Conservation (phyloP, 1,140 invertebrate species). For the Aphelenchoides avenae region DNA sequence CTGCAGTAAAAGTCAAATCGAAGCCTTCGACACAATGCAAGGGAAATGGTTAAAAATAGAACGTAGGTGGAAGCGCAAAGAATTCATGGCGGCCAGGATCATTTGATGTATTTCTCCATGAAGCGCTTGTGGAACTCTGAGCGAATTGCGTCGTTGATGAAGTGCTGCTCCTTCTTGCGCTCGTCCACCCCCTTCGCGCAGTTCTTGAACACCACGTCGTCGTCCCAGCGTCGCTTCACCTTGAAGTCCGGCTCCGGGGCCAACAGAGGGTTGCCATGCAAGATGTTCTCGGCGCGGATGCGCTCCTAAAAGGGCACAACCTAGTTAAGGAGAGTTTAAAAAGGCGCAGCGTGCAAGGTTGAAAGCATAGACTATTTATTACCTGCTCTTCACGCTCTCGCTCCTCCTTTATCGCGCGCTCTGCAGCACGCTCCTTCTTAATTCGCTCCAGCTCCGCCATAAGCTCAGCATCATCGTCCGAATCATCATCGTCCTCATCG, state of each 20-base stretch:
- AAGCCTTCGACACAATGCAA: too few species aligned
- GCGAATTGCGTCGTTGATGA: conserved; percentile 94
- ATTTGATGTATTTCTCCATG: conserved; percentile 59
- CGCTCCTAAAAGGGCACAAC: conserved; percentile 76
- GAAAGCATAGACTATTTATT: conserved; percentile 3
- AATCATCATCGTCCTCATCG: conserved; percentile 69
- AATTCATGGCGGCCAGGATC: too few species aligned
- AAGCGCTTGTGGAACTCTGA: conserved; percentile 86
- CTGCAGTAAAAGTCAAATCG: too few species aligned
- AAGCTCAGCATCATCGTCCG: conserved; percentile 87
- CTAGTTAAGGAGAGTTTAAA: too few species aligned
- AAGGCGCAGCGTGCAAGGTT: conserved; percentile 3
- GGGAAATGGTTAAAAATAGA: too few species aligned
- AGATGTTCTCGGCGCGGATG: conserved; percentile 94
- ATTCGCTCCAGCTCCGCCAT: conserved; percentile 90
- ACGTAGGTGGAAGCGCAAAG: too few species aligned
- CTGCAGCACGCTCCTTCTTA: conserved; percentile 85
- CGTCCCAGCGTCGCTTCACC: conserved; percentile 90
- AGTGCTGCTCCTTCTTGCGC: conserved; percentile 74
- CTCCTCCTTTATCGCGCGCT: conserved; percentile 71
- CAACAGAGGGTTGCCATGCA: conserved; percentile 91
- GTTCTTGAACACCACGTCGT: conserved; percentile 99
- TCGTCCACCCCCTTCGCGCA: conserved; percentile 91
- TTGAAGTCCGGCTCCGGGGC: conserved; percentile 81
- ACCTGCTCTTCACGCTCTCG: conserved; percentile 43